Conservation (phyloP, 1,140 invertebrate genomes). For the Helicoverpa zea region DNA sequence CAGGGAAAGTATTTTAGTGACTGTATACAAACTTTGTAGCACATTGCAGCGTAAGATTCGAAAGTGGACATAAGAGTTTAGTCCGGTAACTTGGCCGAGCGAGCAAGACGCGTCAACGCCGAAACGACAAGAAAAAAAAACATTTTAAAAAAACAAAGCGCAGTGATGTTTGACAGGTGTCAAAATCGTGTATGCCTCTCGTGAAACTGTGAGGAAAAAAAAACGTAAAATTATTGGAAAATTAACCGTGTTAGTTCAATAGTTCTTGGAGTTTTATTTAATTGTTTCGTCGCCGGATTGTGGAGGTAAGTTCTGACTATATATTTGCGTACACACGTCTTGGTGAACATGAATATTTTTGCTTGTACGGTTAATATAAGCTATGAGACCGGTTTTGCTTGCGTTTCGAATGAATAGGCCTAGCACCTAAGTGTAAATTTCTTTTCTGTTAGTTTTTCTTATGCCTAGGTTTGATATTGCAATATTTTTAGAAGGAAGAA, state of each 20-base stretch:
- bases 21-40: neutral
- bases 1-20: constrained; percentile 11
- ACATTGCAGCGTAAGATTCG: constrained; percentile 27
- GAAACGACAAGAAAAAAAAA: constrained; percentile 24
- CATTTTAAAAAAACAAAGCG: constrained; percentile 2
- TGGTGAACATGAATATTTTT: neutral
- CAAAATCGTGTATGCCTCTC: constrained; percentile 1
- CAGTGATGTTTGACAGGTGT: constrained; percentile 31
- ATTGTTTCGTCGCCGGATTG: neutral
- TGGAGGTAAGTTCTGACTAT: neutral
- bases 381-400: constrained; percentile 11
- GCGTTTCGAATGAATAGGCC: neutral
- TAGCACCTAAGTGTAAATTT: too few relatives aligned
- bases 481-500: too few relatives aligned
- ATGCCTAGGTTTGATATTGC: too few relatives aligned
- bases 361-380: neutral
- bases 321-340: constrained; percentile 1
- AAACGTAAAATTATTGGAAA: neutral
- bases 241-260: neutral
- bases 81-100: constrained; percentile 8
- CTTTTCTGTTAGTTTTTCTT: too few relatives aligned
- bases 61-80: constrained; percentile 32
- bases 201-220: neutral
- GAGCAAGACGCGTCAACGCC: neutral
- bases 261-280: neutral